Percentiles rank a stretch among this genome's conserved stretches.
These are phyloP conservation scores for Chionodraco myersi DNA, from an alignment of 2,113 vertebrate genomes.

Conservation along the genomic window DNA sequence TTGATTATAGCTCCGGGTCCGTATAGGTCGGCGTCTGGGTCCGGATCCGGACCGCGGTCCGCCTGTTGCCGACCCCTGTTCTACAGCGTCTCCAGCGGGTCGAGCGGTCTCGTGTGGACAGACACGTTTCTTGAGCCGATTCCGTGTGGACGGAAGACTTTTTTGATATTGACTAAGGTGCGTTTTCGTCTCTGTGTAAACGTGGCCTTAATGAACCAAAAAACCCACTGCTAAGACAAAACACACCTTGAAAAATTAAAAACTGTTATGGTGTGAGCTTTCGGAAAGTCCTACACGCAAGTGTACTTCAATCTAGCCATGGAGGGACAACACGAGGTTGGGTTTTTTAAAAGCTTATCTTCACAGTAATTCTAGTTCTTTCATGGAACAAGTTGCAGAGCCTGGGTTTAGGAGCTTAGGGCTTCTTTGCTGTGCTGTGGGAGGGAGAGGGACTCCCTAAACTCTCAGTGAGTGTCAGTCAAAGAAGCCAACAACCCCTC, in stretches of 20 bases:
- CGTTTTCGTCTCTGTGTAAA: too few species aligned
- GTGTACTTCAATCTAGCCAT: conserved; percentile 24
- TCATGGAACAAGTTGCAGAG: conserved; percentile 58
- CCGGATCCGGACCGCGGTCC: too few species aligned
- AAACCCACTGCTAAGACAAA: conserved; percentile 35
- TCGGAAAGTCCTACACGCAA: not conserved
- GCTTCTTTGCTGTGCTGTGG: conserved; percentile 59
- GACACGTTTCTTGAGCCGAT: too few species aligned
- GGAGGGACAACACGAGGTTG: not conserved
- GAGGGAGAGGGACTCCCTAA: conserved; percentile 67
- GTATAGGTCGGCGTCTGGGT: too few species aligned
- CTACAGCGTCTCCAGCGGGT: too few species aligned
- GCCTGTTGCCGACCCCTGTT: too few species aligned
- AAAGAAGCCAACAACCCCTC: conserved; percentile 60
- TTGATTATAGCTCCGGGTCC: too few species aligned
- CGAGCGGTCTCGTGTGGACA: too few species aligned
- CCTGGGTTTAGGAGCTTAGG: conserved; percentile 58
- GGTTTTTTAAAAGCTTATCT: conserved; percentile 57
- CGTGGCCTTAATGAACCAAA: conserved; percentile 8
- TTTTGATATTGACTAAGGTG: too few species aligned
- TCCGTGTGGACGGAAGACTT: too few species aligned
- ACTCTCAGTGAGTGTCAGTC: conserved; percentile 63
- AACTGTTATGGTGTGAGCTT: not conserved
- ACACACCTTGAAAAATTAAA: conserved; percentile 5
- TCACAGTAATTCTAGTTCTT: conserved; percentile 35